These are phyloP conservation scores for Charanyca ferruginea DNA, from an alignment of 2,888 invertebrate genomes.

Conservation along the genomic window DNA sequence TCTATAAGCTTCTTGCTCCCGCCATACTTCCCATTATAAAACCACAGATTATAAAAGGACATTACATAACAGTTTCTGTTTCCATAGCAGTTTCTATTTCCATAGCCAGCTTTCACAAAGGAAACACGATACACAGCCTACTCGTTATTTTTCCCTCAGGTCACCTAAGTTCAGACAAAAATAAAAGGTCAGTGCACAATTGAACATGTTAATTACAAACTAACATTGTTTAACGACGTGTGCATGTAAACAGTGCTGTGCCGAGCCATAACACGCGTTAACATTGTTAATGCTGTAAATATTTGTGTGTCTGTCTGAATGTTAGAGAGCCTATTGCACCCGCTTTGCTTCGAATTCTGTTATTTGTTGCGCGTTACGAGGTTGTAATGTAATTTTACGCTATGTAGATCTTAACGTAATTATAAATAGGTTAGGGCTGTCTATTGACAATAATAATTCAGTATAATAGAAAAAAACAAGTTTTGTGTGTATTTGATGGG, in stretches of 20 bases:
- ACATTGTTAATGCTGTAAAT: constrained; percentile 69
- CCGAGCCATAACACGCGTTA: constrained; percentile 63
- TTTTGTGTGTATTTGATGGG: too few relatives aligned
- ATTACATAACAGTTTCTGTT: constrained; percentile 10
- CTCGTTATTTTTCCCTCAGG: constrained; percentile 35
- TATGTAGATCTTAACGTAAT: not conserved
- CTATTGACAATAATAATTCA: not conserved
- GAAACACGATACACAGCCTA: constrained; percentile 32
- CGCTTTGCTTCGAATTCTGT: constrained; percentile 55
- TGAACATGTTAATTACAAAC: constrained; percentile 66
- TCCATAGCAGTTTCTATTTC: constrained; percentile 6
- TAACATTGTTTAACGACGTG: constrained; percentile 67
- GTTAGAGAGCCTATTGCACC: constrained; percentile 64
- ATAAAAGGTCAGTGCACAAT: constrained; percentile 60
- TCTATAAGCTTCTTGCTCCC: too few relatives aligned
- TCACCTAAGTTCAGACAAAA: constrained; percentile 62
- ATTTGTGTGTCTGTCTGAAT: constrained; percentile 70
- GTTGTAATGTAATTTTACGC: constrained; percentile 14
- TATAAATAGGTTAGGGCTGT: constrained; percentile 8
- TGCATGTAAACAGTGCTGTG: constrained; percentile 60
- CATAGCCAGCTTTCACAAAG: constrained; percentile 4
- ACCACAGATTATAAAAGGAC: constrained; percentile 11
- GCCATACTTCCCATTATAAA: too few relatives aligned
- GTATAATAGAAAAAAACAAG: too few relatives aligned
- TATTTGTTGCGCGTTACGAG: constrained; percentile 33